Percentiles rank a stretch among this genome's conserved stretches.
Evolutionary conservation across 2,888 invertebrate genomes (phyloP).

Genomic region (Leucozona laternaria): DNA sequence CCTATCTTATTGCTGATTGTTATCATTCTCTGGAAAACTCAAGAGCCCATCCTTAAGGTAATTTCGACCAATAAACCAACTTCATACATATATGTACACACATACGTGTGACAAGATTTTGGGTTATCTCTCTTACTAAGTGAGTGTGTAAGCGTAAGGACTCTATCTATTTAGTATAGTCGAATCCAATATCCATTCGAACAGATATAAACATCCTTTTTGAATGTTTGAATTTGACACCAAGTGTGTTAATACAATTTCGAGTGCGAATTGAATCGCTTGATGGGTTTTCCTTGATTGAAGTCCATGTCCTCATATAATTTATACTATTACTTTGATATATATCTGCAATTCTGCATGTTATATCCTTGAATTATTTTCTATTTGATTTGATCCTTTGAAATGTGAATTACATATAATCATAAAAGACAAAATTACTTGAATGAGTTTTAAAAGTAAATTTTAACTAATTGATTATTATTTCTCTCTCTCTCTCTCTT

Average conservation of each 20-base stretch:
- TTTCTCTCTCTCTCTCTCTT: slow-evolving; percentile 45
- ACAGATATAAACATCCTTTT: slow-evolving; percentile 53
- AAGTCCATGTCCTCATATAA: slow-evolving; percentile 48
- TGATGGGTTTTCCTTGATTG: slow-evolving; percentile 67
- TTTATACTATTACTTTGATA: not conserved
- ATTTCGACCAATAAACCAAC: slow-evolving; percentile 23
- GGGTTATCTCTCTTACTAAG: slow-evolving; percentile 7
- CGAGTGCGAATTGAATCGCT: slow-evolving; percentile 68
- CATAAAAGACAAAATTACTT: slow-evolving; percentile 24
- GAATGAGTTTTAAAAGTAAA: slow-evolving; percentile 37
- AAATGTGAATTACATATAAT: slow-evolving; percentile 60
- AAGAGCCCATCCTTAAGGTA: slow-evolving; percentile 58
- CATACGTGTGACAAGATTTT: slow-evolving; percentile 7
- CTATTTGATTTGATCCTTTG: slow-evolving; percentile 67
- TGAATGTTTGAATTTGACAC: slow-evolving; percentile 74
- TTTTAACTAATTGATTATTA: slow-evolving; percentile 64
- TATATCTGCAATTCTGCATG: not conserved
- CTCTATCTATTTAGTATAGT: not conserved
- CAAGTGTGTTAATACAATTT: slow-evolving; percentile 73
- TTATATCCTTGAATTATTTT: slow-evolving; percentile 12
- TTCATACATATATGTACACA: not conserved
- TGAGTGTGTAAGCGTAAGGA: slow-evolving; percentile 14
- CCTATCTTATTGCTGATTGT: slow-evolving; percentile 66
- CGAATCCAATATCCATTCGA: slow-evolving; percentile 44
- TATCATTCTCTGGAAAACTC: slow-evolving; percentile 61